Conservation (phyloP, 2,113 vertebrate genomes). For the Spizaetus ornatus region DNA sequence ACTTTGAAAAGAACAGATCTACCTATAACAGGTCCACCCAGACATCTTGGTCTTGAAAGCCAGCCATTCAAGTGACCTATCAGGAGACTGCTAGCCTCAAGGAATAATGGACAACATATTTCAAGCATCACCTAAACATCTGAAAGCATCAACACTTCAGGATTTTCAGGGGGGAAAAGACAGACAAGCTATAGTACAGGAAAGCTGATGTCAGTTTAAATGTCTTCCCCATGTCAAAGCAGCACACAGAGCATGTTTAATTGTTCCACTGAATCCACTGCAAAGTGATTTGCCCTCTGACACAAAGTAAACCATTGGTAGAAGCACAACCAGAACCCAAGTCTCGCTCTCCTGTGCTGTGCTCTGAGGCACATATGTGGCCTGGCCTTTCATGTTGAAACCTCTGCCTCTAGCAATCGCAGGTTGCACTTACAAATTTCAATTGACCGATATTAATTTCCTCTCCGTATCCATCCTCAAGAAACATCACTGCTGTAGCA, state of each 20-base stretch:
- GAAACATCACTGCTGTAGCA: neutral
- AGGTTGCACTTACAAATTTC: neutral
- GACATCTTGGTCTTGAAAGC: neutral
- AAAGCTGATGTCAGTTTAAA: neutral
- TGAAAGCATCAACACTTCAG: neutral
- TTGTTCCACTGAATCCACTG: neutral
- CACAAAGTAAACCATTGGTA: neutral
- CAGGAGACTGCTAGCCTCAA: neutral
- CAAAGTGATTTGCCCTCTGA: neutral
- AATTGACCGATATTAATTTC: neutral
- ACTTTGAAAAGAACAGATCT: neutral
- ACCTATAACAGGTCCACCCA: neutral
- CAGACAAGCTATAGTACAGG: neutral
- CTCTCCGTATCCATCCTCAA: neutral
- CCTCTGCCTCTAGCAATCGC: neutral
- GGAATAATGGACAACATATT: neutral
- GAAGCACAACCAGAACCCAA: neutral
- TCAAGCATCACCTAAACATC: neutral
- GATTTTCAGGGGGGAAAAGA: neutral
- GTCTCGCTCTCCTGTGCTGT: neutral
- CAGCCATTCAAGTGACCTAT: neutral
- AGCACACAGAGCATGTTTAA: neutral
- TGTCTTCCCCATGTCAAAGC: neutral
- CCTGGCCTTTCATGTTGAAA: neutral
- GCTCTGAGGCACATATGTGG: neutral